Evolutionary conservation across 2,888 invertebrate genomes (phyloP).

Genomic region (Lithophane socia): DNA sequence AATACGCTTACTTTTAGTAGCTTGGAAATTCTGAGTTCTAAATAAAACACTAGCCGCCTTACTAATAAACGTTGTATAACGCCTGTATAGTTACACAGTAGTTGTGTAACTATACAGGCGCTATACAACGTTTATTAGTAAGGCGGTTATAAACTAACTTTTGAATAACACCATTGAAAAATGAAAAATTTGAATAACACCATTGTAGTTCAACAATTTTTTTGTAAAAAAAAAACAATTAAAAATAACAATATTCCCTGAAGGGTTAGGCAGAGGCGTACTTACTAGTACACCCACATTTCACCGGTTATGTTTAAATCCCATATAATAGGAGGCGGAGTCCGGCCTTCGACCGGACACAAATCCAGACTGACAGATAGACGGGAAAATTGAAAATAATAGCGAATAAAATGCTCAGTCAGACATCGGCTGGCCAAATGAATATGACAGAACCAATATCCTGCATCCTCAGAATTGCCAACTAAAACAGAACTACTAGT

Average conservation of each 20-base stretch:
- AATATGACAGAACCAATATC: not conserved
- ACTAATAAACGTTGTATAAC: too few relatives aligned
- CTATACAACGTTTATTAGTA: too few relatives aligned
- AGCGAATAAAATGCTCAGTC: not conserved
- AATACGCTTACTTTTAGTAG: not conserved
- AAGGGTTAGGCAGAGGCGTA: not conserved
- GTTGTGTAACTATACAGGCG: too few relatives aligned
- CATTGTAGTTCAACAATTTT: not conserved
- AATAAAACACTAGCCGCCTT: too few relatives aligned
- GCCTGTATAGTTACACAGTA: too few relatives aligned
- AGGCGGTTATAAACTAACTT: too few relatives aligned
- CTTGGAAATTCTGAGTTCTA: too few relatives aligned
- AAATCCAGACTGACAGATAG: not conserved
- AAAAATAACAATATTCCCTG: not conserved
- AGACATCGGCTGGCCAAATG: not conserved
- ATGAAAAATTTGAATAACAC: not conserved
- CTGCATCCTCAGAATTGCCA: not conserved
- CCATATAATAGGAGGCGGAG: not conserved
- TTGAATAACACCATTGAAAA: too few relatives aligned
- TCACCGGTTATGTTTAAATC: not conserved
- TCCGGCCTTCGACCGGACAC: not conserved
- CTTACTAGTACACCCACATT: not conserved
- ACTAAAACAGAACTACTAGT: constrained; percentile 6
- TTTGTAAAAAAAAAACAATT: not conserved
- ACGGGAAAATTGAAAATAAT: too few relatives aligned